Percentiles rank a stretch among this genome's conserved stretches.
Conservation (phyloP, 1,140 invertebrate species). For the Dinoponera quadriceps region DNA sequence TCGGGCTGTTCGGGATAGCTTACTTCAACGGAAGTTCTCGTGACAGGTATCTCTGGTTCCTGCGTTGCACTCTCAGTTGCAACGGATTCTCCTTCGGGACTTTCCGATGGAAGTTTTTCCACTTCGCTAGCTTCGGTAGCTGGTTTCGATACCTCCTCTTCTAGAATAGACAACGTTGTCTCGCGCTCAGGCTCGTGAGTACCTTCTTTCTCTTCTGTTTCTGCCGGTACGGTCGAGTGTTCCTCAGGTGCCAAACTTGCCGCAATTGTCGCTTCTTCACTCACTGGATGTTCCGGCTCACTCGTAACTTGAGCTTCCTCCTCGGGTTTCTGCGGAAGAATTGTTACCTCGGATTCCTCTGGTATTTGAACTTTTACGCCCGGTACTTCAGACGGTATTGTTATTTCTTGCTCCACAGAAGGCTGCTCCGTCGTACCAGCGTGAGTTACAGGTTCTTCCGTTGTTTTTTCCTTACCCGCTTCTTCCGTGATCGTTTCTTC, state of each 20-base stretch:
- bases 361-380: conserved; percentile 33
- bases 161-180: conserved; percentile 19
- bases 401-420: conserved; percentile 49
- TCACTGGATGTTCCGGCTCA: conserved; percentile 44
- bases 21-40: conserved; percentile 51
- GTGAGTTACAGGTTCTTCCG: conserved; percentile 48
- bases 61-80: conserved; percentile 20
- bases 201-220: conserved; percentile 34
- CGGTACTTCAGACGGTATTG: conserved; percentile 59
- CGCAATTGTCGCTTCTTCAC: conserved; percentile 51
- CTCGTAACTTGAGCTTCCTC: conserved; percentile 33
- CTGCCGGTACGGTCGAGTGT: conserved; percentile 42
- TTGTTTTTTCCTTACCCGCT: conserved; percentile 29
- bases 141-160: conserved; percentile 27
- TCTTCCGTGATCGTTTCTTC: conserved; percentile 46
- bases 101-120: conserved; percentile 14
- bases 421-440: conserved; percentile 43
- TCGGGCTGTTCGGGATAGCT: conserved; percentile 46
- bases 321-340: conserved; percentile 22
- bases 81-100: conserved; percentile 42
- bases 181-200: background rate
- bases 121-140: conserved; percentile 2
- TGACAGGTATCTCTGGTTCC: conserved; percentile 9
- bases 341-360: conserved; percentile 31
- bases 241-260: conserved; percentile 49